phyloP scores from a whole-genome alignment of 1,140 invertebrate species.

The Zophobas morio region DNA sequence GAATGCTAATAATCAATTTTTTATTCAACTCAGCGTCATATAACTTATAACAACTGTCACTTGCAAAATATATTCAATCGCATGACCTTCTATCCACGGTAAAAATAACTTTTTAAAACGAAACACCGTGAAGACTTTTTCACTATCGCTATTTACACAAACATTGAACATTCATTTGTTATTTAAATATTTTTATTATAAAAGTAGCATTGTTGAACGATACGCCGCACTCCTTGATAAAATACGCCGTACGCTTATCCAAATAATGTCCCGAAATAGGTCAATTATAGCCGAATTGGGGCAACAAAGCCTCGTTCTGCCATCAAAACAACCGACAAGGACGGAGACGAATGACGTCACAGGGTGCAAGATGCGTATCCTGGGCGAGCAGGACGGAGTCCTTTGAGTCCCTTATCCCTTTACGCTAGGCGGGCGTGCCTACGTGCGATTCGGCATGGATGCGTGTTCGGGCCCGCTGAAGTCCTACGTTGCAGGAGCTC shows the following conservation, averaged over 20 bases:
- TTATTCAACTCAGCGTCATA: no score
- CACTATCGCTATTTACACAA: not conserved
- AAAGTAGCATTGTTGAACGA: not conserved
- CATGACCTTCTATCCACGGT: no score
- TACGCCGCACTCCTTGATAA: not conserved
- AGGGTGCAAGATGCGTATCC: constrained; percentile 5
- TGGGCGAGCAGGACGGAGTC: not conserved
- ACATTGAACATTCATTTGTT: constrained; percentile 2
- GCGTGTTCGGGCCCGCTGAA: not conserved
- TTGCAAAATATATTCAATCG: no score
- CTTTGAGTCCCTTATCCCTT: not conserved
- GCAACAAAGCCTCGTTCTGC: no score
- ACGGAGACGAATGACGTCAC: constrained; percentile 19
- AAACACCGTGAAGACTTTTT: not conserved
- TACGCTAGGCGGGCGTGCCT: not conserved
- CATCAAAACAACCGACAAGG: not conserved
- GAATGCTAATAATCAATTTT: no score
- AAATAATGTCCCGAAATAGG: constrained; percentile 2
- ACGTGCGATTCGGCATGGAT: constrained; percentile 37
- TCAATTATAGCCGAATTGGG: not conserved
- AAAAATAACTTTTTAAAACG: no score
- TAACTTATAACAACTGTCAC: no score
- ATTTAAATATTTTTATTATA: not conserved
- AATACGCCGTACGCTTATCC: not conserved
- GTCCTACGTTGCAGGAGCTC: constrained; percentile 18